Base-by-base conservation (phyloP, 1,140 invertebrate species). In the Dolichoris vasculosae region DNA sequence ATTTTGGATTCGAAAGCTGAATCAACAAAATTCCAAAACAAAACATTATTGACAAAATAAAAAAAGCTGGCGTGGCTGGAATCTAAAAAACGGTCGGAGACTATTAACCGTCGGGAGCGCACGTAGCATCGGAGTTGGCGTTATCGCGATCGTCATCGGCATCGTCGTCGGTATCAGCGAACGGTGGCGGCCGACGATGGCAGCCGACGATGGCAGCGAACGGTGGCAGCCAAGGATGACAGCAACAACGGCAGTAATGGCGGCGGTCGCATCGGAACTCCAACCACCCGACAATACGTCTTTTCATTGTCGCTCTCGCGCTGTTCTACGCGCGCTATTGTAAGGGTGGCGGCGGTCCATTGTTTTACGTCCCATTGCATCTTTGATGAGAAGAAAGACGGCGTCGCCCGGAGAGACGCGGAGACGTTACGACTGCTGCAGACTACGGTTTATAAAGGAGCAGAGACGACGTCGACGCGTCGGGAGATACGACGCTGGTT, bases 281-380 rank as follows among this genome's bases (percentile, higher is more conserved):
- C 48, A 51, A 17, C 15, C 48, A 17, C 43, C 0, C 73, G 40
- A 81, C 84, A 85, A 84, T 84, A 78, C 69, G 59, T 55, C 64
- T 69, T 78, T 76, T 64, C 51, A 63, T 40, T 35, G 11, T 48
- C 59, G 23, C 79, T 1, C 43, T n/a, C 64, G 46, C 40, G 30
- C 6, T 30, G 43, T 4, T 9, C 40, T 30, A 40, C 15, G 43
- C 40, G 40, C 30, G 13, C 51, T 38, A 82, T 67, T 82, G 71
- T 82, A 63, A 77, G 69, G 67, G 79, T 82, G 80, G 80, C n/a
- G 43, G n/a, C 30, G 23, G 13, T 35, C 71, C 76, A 90, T 90
- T 90, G 89, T 90, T 88, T 90, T 85, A 88, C 84, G 86, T 87
- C 46, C 87, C 88, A 89, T 90, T 87, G 89, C 89, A 84, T 84